phyloP scores from a whole-genome alignment of 2,113 vertebrate species.

The Oryzias woworae region DNA sequence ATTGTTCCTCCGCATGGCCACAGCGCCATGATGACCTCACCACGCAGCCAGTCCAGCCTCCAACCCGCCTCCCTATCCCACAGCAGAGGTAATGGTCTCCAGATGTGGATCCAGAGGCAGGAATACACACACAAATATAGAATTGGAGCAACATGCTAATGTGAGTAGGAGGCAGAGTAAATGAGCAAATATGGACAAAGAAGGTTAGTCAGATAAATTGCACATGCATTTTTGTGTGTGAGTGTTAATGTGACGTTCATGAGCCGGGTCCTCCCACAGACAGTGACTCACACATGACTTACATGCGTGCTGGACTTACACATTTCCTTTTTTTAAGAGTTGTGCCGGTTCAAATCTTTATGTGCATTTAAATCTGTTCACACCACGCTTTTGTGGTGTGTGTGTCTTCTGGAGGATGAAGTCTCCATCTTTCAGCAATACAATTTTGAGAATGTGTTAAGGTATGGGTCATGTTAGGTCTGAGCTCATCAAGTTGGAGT shows the following conservation, averaged over 20 bases:
- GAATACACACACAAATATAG: slow-evolving; percentile 19
- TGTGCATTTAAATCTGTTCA: neutral
- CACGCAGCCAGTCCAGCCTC: slow-evolving; percentile 54
- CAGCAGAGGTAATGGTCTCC: slow-evolving; percentile 71
- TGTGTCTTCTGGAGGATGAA: neutral
- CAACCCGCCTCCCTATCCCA: slow-evolving; percentile 31
- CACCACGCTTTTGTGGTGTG: neutral
- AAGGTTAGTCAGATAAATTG: slow-evolving; percentile 22
- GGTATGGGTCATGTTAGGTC: neutral
- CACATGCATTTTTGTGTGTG: neutral
- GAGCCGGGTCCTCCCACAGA: slow-evolving; percentile 9
- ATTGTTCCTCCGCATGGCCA: slow-evolving; percentile 72
- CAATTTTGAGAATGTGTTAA: slow-evolving; percentile 3
- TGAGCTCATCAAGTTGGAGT: neutral
- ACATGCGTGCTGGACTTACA: too few species aligned
- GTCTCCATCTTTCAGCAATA: neutral
- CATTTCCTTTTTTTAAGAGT: too few species aligned
- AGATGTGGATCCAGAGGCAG: slow-evolving; percentile 66
- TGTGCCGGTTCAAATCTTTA: neutral
- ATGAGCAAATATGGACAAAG: slow-evolving; percentile 53
- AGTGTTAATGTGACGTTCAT: slow-evolving; percentile 8
- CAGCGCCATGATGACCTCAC: slow-evolving; percentile 70
- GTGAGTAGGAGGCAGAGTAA: slow-evolving; percentile 22
- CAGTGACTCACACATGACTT: too few species aligned
- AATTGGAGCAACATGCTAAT: slow-evolving; percentile 49